Percentiles rank a stretch among this genome's conserved stretches.
Conservation (phyloP, 2,113 vertebrate species). For the Diglossa brunneiventris region DNA sequence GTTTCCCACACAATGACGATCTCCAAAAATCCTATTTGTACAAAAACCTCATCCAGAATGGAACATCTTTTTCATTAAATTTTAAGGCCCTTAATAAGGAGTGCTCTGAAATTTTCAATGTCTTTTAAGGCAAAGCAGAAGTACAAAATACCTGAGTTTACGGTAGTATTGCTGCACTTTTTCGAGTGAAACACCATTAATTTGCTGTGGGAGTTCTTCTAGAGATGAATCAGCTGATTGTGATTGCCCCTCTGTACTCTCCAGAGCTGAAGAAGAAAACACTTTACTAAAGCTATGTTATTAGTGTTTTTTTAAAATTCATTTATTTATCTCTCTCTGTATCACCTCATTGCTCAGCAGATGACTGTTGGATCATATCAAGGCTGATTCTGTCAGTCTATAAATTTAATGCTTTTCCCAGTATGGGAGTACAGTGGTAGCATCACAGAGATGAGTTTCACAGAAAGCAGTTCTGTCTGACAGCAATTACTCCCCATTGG, state of each 20-base stretch:
- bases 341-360: neutral
- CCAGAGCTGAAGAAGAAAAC: constrained; percentile 79
- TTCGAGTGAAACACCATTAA: constrained; percentile 87
- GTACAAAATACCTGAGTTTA: constrained; percentile 84
- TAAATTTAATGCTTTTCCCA: neutral
- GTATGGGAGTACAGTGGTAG: neutral
- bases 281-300: neutral
- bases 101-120: neutral
- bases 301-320: neutral
- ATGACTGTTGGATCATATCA: neutral
- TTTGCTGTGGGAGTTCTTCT: constrained; percentile 91
- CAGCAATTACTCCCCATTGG: neutral
- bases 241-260: constrained; percentile 79
- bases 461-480: neutral
- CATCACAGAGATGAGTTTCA: neutral
- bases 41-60: neutral
- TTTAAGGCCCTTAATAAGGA: neutral
- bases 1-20: neutral
- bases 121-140: neutral
- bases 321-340: neutral
- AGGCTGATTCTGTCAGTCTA: neutral
- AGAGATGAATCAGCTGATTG: constrained; percentile 71
- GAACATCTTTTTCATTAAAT: neutral
- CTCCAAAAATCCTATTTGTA: neutral
- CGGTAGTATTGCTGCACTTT: constrained; percentile 96